Evolutionary conservation across 2,113 vertebrate species (phyloP), one percentile per base, ranked within the genome.

Genomic region (Spea bombifrons): DNA sequence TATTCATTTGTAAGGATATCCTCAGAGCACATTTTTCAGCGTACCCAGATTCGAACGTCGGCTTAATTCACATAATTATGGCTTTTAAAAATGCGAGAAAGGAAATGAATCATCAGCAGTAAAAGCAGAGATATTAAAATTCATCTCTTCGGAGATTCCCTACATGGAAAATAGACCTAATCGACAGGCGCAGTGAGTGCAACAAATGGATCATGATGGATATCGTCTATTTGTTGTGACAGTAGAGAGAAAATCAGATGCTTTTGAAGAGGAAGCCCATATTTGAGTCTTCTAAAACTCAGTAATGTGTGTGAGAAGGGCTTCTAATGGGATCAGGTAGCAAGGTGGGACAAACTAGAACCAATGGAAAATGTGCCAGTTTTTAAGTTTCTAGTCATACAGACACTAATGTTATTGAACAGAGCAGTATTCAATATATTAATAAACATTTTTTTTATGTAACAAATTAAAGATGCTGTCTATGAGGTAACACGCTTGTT

Each of bases 191-290:
- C 8, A 64, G 61, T 64, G 3, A 64, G 61, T 16, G 61, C 7
- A 16, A 64, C 5, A 64, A 17, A 64, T 64, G 61, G n/a, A 64
- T 64, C n/a, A 5, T 64, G 61, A 30, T 30, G 5, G 17, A 64
- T 64, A 64, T 64, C 8, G 61, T 64, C 61, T 64, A 30, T 64
- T 64, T 30, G 61, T 64, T 7, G 61, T 64, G n/a, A 64, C 61
- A 7, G n/a, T 7, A 3, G n/a, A 17, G 61, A 16, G 61, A 17
- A 64, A 64, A 64, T 5, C 61, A 64, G 61, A 4, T 64, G 61
- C 15, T 5, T 64, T 64, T 64, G 15, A 64, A 64, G 61, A 30
- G n/a, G 16, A 16, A 7, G n/a, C 61, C 30, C 30, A 64, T 17
- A 64, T 3, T 64, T 64, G 17, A 16, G 17, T 64, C 16, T 17